phyloP scores from a whole-genome alignment of 1,140 invertebrate genomes.

The Vanessa atalanta region DNA sequence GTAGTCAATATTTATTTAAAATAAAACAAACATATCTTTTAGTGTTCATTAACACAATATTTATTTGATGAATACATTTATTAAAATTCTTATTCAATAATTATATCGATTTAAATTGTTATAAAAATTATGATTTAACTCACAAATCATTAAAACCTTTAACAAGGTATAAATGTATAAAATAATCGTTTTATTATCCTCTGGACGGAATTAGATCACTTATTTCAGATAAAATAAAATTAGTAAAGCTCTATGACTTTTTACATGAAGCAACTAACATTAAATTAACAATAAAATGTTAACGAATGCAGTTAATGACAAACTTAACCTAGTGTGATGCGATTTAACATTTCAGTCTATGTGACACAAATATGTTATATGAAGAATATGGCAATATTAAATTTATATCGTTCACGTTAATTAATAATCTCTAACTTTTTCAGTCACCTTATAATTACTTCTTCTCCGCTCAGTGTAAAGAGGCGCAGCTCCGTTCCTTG shows the following conservation, averaged over 20 bases:
- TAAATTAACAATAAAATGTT: slow-evolving; percentile 54
- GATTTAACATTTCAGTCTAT: slow-evolving; percentile 66
- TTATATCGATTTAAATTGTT: slow-evolving; percentile 45
- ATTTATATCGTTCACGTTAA: slow-evolving; percentile 21
- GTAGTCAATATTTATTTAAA: slow-evolving; percentile 4
- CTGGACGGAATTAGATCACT: slow-evolving; percentile 70
- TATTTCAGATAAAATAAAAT: slow-evolving; percentile 60
- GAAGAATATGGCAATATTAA: slow-evolving; percentile 68
- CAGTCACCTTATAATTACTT: slow-evolving; percentile 77
- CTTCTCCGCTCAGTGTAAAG: slow-evolving; percentile 70
- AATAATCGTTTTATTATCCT: slow-evolving; percentile 46
- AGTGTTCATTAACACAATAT: slow-evolving; percentile 73
- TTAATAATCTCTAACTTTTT: slow-evolving; percentile 79
- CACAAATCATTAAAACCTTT: slow-evolving; percentile 43
- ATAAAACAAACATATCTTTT: slow-evolving; percentile 49
- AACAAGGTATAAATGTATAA: slow-evolving; percentile 9
- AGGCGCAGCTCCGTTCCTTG: slow-evolving; percentile 63
- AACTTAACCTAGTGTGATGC: slow-evolving; percentile 56
- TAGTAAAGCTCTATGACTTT: slow-evolving; percentile 78
- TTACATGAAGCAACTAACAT: slow-evolving; percentile 68
- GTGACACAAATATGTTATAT: slow-evolving; percentile 59
- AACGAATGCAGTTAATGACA: slow-evolving; percentile 53
- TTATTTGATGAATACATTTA: slow-evolving; percentile 68
- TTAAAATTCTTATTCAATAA: slow-evolving; percentile 57
- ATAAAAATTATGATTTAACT: slow-evolving; percentile 53